Base-by-base conservation (phyloP, 2,888 invertebrate species). In the Cyrtodaria siliqua region DNA sequence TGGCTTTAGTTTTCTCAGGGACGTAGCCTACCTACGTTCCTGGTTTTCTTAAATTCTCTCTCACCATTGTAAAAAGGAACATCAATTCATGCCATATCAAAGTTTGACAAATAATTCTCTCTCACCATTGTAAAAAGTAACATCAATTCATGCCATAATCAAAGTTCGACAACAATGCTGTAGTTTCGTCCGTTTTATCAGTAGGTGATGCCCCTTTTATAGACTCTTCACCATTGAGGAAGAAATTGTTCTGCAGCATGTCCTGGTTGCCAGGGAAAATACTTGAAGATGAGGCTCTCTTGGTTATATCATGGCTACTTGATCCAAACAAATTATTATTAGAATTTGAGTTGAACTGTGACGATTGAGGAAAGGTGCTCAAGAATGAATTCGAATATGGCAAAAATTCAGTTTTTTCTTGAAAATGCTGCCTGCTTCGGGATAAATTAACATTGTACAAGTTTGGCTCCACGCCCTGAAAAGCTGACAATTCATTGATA, bases 121-220 rank as follows among this genome's bases (percentile, higher is more conserved):
- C n/a, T n/a, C n/a, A n/a, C n/a, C n/a, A n/a, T n/a, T n/a, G n/a
- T n/a, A n/a, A n/a, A n/a, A n/a, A n/a, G n/a, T n/a, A n/a, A n/a
- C n/a, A 33, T 33, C 33, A 52, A 24, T 26, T 52, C 52, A 67
- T 40, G 26, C 53, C 60, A 59, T 71, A 71, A 26, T 79, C 79
- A 74, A 79, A 79, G 53, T 74, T 74, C 27, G 79, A 79, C 27
- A 79, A 52, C 18, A 79, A 33, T 38, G 79, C 63, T 47, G 70
- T 53, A 3, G 79, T 50, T 4, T 79, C 79, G 53, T 79, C 79
- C 14, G 40, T 59, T 55, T 74, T 74, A 29, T 73, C 78, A 50
- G n/a, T 42, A 12, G 64, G 63, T 55, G 69, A 55, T 23, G 60
- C 52, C 29, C 69, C 75, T 50, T 75, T 75, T 20, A 75, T 59